Evolutionary conservation across 2,113 vertebrate species (phyloP), one percentile per base, ranked within the genome.

Genomic region (Macrotus californicus): DNA sequence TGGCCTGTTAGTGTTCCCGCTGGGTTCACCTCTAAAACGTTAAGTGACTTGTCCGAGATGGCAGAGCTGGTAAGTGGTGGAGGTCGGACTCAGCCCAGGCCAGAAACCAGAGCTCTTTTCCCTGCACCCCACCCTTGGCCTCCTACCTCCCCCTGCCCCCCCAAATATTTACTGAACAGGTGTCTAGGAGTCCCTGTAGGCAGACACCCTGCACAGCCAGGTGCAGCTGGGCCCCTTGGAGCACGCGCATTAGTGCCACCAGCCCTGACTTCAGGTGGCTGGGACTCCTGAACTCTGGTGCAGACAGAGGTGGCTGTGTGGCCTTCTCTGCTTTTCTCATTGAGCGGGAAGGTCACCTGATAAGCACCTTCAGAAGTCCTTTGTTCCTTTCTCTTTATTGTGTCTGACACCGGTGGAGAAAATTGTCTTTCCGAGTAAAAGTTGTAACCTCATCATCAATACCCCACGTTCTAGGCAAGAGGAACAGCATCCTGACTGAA

Each of bases 191-290:
- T 48, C 11, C 81, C n/a, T 7, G 4, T 2, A 16, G 43, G 46
- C 80, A 39, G 16, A 56, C 8, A 0, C 0, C n/a, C 39, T 11
- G 76, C 39, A n/a, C 8, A 4, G 29, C 18, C 43, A 48, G 48
- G 56, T n/a, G 34, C 0, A 0, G 22, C 36, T 1, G 46, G n/a
- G 50, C 22, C 26, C 34, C 6, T 10, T 2, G 29, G 48, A 39
- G 34, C 3, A 1, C 1, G 7, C 5, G 1, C 13, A 10, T n/a
- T 39, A 54, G 56, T 10, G 1, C 21, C 6, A 12, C n/a, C 72
- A 2, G 50, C 29, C 41, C 66, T 15, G 43, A n/a, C 43, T 8
- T 16, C 16, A 22, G 46, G 22, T 6, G 21, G 61, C 12, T 26
- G n/a, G 16, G 22, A 22, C 54, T 73, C 8, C 7, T 29, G 50